Evolutionary conservation across 2,888 invertebrate species (phyloP), one percentile per base, ranked within the genome.

Genomic region (Acleris literana): DNA sequence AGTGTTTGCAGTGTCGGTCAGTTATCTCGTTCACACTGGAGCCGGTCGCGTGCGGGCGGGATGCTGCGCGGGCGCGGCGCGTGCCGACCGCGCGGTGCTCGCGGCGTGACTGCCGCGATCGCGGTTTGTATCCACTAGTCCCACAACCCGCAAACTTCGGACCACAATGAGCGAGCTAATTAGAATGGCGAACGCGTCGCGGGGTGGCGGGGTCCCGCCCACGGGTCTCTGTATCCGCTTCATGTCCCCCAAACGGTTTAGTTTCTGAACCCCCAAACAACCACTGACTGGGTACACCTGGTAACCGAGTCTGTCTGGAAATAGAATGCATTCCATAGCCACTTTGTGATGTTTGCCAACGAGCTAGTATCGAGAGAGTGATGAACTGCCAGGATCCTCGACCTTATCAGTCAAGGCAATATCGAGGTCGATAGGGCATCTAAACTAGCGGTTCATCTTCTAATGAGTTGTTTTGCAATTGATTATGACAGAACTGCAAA

Each of bases 81-180:
- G 88, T 86, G 82, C 75, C 78, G 66, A 79, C 77, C 70, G 73
- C 76, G 72, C 86, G 82, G 79, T 77, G 79, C 80, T 78, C 79
- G 77, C 86, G 84, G 87, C 87, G 83, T 87, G 85, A 92, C 81
- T 82, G 78, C 63, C 71, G 54, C 39, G 55, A 16, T 39, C 43
- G 59, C 63, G 46, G 68, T 61, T 53, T 59, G 63, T 62, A 57
- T 54, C 58, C 57, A 43, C 63, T 59, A 53, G 56, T 58, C 58
- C 59, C 46, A 60, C 59, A 67, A 71, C 70, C 69, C 84, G 86
- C 89, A 86, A 89, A 88, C 83, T 87, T 86, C 81, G 82, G 81
- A 86, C 88, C 90, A 91, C 92, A 90, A 92, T 91, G 86, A 83
- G 87, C 88, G 90, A 90, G 87, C 88, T 92, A 90, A 91, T 92